A percentile compares a stretch with the other conserved stretches of the same genome.
Conservation (phyloP, 2,888 invertebrate genomes). For the Dromius quadrimaculatus region DNA sequence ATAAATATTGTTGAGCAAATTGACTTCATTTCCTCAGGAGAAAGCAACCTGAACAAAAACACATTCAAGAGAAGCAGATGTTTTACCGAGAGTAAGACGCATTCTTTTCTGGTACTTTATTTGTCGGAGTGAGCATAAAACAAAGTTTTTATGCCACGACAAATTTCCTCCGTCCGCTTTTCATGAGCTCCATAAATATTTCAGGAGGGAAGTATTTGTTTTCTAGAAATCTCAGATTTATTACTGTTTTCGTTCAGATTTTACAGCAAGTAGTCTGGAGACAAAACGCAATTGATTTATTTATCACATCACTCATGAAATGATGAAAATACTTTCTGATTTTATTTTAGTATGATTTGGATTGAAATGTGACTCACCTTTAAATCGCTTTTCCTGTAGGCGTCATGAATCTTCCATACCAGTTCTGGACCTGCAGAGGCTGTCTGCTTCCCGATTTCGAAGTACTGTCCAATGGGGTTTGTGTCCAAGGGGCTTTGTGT, state of each 20-base stretch:
- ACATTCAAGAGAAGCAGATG: not conserved
- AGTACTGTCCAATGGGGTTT: conserved; percentile 89
- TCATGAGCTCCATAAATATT: conserved; percentile 26
- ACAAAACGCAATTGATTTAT: no score
- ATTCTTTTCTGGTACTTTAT: conserved; percentile 24
- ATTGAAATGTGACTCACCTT: conserved; percentile 82
- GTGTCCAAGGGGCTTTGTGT: conserved; percentile 73
- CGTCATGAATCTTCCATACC: conserved; percentile 93
- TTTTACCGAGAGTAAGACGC: conserved; percentile 16
- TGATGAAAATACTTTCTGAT: no score
- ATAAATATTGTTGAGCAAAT: not conserved
- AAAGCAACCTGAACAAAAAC: conserved; percentile 1
- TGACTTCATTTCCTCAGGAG: not conserved
- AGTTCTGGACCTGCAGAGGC: conserved; percentile 89
- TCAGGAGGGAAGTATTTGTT: conserved; percentile 11
- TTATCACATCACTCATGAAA: no score
- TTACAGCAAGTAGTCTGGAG: no score
- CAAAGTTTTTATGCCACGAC: conserved; percentile 18
- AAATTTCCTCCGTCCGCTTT: conserved; percentile 3
- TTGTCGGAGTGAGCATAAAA: conserved; percentile 19
- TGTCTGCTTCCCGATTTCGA: conserved; percentile 85
- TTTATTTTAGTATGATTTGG: no score
- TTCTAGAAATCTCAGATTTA: not conserved
- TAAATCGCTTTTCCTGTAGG: conserved; percentile 87
- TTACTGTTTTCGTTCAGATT: conserved; percentile 3